These are phyloP conservation scores for Ibycter americanus DNA, from an alignment of 2,797 vertebrate species.

Conservation along the genomic window DNA sequence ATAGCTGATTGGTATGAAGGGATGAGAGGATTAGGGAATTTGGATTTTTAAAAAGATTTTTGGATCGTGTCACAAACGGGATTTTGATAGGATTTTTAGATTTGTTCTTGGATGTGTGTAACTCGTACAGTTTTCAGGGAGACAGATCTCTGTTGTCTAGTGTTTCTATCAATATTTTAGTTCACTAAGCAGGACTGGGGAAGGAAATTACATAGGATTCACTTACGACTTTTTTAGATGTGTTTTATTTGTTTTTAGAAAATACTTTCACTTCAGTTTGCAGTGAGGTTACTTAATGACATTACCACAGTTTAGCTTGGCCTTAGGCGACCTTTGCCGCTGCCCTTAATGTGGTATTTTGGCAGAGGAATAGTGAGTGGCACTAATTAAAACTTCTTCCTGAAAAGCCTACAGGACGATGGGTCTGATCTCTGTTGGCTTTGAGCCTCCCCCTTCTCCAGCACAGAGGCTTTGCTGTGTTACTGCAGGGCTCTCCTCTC, in stretches of 20 bases:
- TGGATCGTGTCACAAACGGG: background rate
- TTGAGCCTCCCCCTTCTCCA: background rate
- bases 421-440: background rate
- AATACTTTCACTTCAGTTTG: background rate
- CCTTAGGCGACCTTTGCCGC: slow-evolving; percentile 41
- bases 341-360: slow-evolving; percentile 48
- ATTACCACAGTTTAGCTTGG: slow-evolving; percentile 5
- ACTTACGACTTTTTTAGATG: background rate
- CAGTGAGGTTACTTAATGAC: background rate
- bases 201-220: background rate
- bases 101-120: slow-evolving; percentile 1
- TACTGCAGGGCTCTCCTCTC: background rate
- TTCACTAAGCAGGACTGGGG: background rate
- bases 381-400: slow-evolving; percentile 18
- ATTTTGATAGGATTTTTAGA: slow-evolving; percentile 18
- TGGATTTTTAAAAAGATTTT: slow-evolving; percentile 46
- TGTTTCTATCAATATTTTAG: background rate
- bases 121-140: background rate
- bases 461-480: background rate
- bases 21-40: slow-evolving; percentile 21
- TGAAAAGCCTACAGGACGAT: background rate
- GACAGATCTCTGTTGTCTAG: background rate
- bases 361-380: slow-evolving; percentile 9
- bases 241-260: background rate
- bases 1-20: slow-evolving; percentile 21